Percentiles rank a stretch among this genome's conserved stretches.
These are phyloP conservation scores for Mesorhabditis spiculigera DNA, from an alignment of 2,888 invertebrate species.

Conservation along the genomic window DNA sequence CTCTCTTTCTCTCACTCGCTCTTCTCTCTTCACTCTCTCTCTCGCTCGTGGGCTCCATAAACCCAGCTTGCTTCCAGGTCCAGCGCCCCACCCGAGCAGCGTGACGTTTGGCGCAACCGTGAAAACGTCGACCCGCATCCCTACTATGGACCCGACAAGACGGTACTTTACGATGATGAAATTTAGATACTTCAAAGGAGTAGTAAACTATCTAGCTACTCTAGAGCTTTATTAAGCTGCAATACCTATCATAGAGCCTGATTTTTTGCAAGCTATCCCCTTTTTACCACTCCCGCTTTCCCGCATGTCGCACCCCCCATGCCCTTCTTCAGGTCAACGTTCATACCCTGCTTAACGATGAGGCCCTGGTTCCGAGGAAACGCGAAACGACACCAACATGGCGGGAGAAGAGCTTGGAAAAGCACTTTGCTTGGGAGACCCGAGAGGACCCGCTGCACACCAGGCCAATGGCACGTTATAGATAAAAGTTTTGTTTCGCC, in stretches of 20 bases:
- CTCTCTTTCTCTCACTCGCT: neutral
- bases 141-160: constrained; percentile 22
- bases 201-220: no score
- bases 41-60: no score
- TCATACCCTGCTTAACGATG: constrained; percentile 46
- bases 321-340: constrained; percentile 33
- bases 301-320: neutral
- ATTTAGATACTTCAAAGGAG: no score
- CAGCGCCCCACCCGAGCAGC: constrained; percentile 35
- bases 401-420: constrained; percentile 34
- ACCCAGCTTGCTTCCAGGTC: no score
- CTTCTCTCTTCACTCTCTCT: no score
- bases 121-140: constrained; percentile 13
- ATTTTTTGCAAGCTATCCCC: neutral
- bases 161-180: constrained; percentile 20
- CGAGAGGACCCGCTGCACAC: constrained; percentile 36
- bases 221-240: no score
- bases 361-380: constrained; percentile 31
- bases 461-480: constrained; percentile 17
- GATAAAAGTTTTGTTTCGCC: neutral
- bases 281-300: neutral
- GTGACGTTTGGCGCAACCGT: constrained; percentile 28
- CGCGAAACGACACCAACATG: constrained; percentile 41
- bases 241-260: no score
- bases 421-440: constrained; percentile 40